Percentiles rank a stretch among this genome's conserved stretches.
These are phyloP conservation scores for Holacanthus passer DNA, from an alignment of 2,113 vertebrate species.

Conservation along the genomic window DNA sequence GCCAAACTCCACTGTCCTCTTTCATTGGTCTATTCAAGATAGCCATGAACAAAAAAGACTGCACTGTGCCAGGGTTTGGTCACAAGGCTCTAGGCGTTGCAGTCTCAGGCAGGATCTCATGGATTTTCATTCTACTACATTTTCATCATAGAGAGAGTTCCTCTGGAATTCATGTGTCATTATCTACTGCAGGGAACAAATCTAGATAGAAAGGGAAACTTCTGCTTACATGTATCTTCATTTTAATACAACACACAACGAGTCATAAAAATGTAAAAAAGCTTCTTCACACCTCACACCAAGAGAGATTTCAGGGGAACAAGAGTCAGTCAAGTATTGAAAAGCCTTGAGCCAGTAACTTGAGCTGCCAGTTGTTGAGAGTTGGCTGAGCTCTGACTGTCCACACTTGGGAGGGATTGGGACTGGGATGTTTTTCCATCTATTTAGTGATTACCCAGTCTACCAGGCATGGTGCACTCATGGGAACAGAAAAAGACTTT, in stretches of 20 bases:
- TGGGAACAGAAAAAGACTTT: slow-evolving; percentile 67
- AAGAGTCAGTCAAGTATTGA: slow-evolving; percentile 7
- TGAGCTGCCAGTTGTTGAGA: slow-evolving; percentile 74
- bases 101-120: slow-evolving; percentile 15
- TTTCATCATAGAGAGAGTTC: neutral
- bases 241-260: neutral
- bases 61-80: slow-evolving; percentile 30
- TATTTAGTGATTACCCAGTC: slow-evolving; percentile 66
- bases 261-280: neutral
- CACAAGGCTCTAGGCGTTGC: slow-evolving; percentile 22
- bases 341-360: slow-evolving; percentile 36
- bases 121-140: slow-evolving; percentile 1
- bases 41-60: slow-evolving; percentile 26
- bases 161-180: neutral
- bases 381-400: slow-evolving; percentile 51
- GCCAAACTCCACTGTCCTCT: slow-evolving; percentile 62
- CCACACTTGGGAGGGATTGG: slow-evolving; percentile 39
- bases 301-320: neutral
- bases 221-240: neutral
- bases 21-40: slow-evolving; percentile 59
- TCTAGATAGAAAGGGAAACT: neutral
- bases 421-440: slow-evolving; percentile 58
- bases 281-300: slow-evolving; percentile 2
- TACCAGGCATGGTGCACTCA: slow-evolving; percentile 61
- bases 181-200: neutral